A percentile compares a stretch with the other conserved stretches of the same genome.
phyloP scores from a whole-genome alignment of 2,113 vertebrate genomes.

The Hemiprocne comata region DNA sequence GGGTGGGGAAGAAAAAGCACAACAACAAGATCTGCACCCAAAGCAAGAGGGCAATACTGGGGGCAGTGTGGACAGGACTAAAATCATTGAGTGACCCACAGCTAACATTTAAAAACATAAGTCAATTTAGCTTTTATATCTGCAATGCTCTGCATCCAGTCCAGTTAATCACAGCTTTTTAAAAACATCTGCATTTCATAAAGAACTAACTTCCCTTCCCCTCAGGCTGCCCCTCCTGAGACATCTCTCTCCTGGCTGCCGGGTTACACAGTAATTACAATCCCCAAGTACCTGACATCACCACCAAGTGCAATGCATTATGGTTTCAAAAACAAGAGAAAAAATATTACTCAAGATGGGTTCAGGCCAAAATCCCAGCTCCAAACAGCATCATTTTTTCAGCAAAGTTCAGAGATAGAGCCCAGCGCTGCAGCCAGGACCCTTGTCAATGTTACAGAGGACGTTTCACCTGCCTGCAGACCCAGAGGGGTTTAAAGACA shows the following conservation, averaged over 20 bases:
- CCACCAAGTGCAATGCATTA: slow-evolving; percentile 3
- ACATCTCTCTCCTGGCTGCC: slow-evolving; percentile 55
- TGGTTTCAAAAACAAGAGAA: slow-evolving; percentile 44
- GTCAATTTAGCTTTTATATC: slow-evolving; percentile 49
- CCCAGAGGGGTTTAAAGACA: neutral
- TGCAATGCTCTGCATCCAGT: slow-evolving; percentile 18
- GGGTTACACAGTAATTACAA: slow-evolving; percentile 46
- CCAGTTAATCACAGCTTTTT: slow-evolving; percentile 65
- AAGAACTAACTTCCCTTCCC: slow-evolving; percentile 47
- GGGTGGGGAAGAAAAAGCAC: neutral
- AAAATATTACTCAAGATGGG: slow-evolving; percentile 34
- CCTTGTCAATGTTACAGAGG: neutral
- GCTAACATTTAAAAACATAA: slow-evolving; percentile 54
- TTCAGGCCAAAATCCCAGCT: slow-evolving; percentile 13
- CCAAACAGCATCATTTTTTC: slow-evolving; percentile 25
- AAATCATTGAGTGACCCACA: neutral
- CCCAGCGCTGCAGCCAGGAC: neutral
- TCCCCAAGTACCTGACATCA: slow-evolving; percentile 64
- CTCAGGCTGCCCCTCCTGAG: slow-evolving; percentile 34
- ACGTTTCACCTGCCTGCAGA: neutral
- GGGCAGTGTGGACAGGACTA: neutral
- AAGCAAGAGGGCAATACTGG: neutral
- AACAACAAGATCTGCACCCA: rapidly evolving
- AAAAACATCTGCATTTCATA: slow-evolving; percentile 75
- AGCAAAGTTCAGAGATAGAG: neutral